phyloP scores from a whole-genome alignment of 2,888 invertebrate species.

The Crossocerus cetratus region DNA sequence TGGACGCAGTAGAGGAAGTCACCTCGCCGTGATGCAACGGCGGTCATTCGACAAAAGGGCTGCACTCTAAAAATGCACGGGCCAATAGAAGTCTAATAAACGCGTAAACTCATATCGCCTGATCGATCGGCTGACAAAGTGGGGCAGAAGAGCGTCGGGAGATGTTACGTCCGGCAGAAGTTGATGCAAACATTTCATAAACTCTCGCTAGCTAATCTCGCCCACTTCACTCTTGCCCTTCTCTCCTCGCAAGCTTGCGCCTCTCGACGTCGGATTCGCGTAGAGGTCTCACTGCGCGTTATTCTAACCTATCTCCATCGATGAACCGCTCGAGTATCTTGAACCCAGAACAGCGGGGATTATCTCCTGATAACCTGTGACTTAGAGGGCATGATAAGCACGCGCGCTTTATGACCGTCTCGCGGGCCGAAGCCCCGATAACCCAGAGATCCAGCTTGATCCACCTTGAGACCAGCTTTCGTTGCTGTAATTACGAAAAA shows the following conservation, averaged over 20 bases:
- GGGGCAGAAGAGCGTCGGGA: not conserved
- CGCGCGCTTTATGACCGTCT: conserved; percentile 18
- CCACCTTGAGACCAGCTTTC: not conserved
- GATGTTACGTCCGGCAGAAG: not conserved
- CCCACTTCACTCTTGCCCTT: not conserved
- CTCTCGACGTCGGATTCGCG: not conserved
- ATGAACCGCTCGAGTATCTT: conserved; percentile 31
- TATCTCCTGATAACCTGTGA: conserved; percentile 45
- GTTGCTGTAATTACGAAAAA: no score
- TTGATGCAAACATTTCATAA: not conserved
- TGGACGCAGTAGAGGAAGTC: conserved; percentile 1
- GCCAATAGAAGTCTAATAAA: no score
- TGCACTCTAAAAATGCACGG: no score
- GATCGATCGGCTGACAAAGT: no score
- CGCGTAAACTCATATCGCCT: no score
- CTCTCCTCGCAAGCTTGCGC: not conserved
- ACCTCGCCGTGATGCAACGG: no score
- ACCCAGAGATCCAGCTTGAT: conserved; percentile 24
- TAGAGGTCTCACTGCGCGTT: not conserved
- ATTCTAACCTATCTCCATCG: conserved; percentile 11
- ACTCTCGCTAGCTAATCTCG: not conserved
- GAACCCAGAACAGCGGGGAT: conserved; percentile 28
- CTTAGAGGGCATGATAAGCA: conserved; percentile 43
- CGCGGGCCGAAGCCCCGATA: conserved; percentile 19
- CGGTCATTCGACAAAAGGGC: no score